Base-by-base conservation (phyloP, 2,888 invertebrate species). In the Aproaerema taeniolella region DNA sequence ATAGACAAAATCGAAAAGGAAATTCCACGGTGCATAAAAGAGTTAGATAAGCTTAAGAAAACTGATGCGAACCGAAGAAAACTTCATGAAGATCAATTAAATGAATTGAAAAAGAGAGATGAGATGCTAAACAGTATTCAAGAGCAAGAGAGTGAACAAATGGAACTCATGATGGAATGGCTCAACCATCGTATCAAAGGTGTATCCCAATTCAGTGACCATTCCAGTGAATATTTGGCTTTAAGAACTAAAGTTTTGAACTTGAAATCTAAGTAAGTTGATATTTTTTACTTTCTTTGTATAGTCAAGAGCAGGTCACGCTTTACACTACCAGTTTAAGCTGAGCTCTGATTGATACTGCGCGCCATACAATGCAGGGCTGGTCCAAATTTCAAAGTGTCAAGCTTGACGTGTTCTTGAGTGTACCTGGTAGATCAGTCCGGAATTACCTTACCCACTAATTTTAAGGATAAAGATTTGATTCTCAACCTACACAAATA, bases 101-200 rank as follows among this genome's bases (percentile, higher is more conserved):
- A 64, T 28, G 70, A 77, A 9, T 55, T 86, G 0, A 70, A 77
- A 34, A 63, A 72, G 2, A 69, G 69, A 25, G 71, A 83, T 56
- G 64, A 72, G 5, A 82, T 83, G 44, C 37, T 85, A 9, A 63
- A 64, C 24, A 69, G 56, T 2, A 57, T 86, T 4, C 63, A 73
- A 34, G 70, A 77, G 32, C 85, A 83, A 44, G 83, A 85, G 49
- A 67, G 56, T 58, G 78, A 85, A 51, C 81, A 81, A 38, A 72
- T 77, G 2, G 78, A 79, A 33, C 46, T 85, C 30, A 80, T 86
- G 81, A 75, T 79, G 72, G 75, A 85, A 42, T 87, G 87, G 87
- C 61, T 85, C 2, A 75, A 82, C 38, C 75, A 79, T 39, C 58
- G 77, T 14, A 45, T 81, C 4, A 53, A 61, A 1, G 71, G 81